Base-by-base conservation (phyloP, 2,113 vertebrate genomes). In the Leiothrix lutea region DNA sequence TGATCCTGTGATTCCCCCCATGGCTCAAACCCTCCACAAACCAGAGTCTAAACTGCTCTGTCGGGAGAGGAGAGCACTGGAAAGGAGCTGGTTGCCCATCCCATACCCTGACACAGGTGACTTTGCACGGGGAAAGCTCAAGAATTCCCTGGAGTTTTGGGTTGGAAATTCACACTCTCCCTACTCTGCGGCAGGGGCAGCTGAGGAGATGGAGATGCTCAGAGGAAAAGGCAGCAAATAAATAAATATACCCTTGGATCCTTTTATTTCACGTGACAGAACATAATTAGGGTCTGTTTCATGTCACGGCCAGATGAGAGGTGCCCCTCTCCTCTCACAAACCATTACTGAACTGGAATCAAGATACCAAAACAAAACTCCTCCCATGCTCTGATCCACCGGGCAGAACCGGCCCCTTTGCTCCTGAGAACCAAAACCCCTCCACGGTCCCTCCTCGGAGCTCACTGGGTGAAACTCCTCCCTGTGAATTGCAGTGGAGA, bases 401-500 rank as follows among this genome's bases (percentile, higher is more conserved):
- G n/a, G n/a, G 45, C 36, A 58, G 74, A 31, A 28, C n/a, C 17
- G 20, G 48, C 3, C 6, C 51, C 33, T 60, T 44, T 44, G 40
- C 48, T 60, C 35, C 40, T 6, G 58, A 18, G 28, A 8, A 54
- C 14, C 58, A 64, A 13, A 31, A 54, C 17, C 31, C 38, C 24
- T 79, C 65, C 35, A 5, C 5, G 60, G 38, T 20, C 51, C 62
- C 28, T 35, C 62, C 3, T 0, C 6, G 24, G 25, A 28, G 44
- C 22, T n/a, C 3, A 10, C 1, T 8, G 67, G 47, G 28, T 31
- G 47, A 58, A 88, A 56, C 17, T 60, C 35, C 56, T 80, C 12
- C 44, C 56, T 14, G 1, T 1, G 44, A 60, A 56, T 3, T n/a
- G 7, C 73, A 67, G 25, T 0, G 0, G 44, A 33, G 29, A 6